Percentiles rank a stretch among this genome's conserved stretches.
Evolutionary conservation across 2,797 vertebrate species (phyloP).

Genomic region (Adrianichthys oophorus): DNA sequence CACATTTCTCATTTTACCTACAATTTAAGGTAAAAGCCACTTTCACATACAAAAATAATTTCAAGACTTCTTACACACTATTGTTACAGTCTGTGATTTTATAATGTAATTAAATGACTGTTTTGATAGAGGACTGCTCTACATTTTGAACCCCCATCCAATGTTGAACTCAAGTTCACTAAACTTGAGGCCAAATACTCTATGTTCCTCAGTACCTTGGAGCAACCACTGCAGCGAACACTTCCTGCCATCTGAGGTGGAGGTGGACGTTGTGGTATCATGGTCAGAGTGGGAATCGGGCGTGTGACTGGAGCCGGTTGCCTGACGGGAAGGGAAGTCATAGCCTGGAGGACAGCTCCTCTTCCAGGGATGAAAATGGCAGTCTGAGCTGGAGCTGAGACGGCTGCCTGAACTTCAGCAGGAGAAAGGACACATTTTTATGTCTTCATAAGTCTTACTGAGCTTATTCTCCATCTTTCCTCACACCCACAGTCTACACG

Average conservation of each 20-base stretch:
- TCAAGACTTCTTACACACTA: too few species aligned
- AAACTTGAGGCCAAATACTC: not conserved
- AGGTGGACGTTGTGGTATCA: conserved; percentile 44
- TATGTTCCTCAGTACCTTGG: conserved; percentile 76
- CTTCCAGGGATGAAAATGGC: conserved; percentile 65
- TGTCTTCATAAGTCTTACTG: too few species aligned
- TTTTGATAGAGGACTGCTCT: not conserved
- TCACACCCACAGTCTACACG: too few species aligned
- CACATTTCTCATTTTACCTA: not conserved
- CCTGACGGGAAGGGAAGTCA: conserved; percentile 56
- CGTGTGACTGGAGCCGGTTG: conserved; percentile 30
- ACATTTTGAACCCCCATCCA: not conserved
- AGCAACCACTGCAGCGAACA: conserved; percentile 88
- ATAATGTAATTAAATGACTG: not conserved
- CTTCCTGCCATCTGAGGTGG: conserved; percentile 62
- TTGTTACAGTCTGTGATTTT: too few species aligned
- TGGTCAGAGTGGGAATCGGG: conserved; percentile 32
- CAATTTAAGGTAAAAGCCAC: not conserved
- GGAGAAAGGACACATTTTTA: conserved; percentile 2
- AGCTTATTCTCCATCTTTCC: too few species aligned
- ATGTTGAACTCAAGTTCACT: not conserved
- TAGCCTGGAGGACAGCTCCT: conserved; percentile 63
- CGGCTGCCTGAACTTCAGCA: conserved; percentile 30
- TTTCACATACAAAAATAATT: not conserved
- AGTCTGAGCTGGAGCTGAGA: conserved; percentile 32